Conservation (phyloP, 1,140 invertebrate genomes). For the Apocrypta bakeri region DNA sequence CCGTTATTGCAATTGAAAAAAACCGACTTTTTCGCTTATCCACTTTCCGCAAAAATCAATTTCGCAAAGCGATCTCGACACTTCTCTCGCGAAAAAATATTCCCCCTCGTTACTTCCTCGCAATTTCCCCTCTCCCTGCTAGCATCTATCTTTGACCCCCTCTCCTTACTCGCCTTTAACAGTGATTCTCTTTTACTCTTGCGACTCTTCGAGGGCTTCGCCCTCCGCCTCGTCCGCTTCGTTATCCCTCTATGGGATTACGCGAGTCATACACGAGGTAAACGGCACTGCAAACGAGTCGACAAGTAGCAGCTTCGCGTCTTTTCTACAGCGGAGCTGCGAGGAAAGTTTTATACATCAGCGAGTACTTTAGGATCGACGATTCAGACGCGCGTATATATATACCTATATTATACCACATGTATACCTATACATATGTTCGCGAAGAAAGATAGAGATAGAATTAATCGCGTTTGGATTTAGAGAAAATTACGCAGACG, state of each 20-base stretch:
- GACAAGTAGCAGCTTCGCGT: neutral
- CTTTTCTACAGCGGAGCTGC: neutral
- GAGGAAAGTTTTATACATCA: neutral
- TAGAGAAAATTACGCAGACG: neutral
- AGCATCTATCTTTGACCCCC: neutral
- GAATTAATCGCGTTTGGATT: neutral
- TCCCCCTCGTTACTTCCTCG: neutral
- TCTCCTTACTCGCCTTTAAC: neutral
- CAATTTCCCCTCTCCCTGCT: neutral
- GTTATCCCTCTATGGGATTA: slow-evolving; percentile 25
- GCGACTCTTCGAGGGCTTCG: slow-evolving; percentile 13
- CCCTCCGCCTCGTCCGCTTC: slow-evolving; percentile 1
- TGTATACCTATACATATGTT: too few relatives aligned
- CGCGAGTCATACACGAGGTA: slow-evolving; percentile 1
- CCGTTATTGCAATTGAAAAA: too few relatives aligned
- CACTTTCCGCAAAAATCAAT: neutral
- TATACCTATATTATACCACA: too few relatives aligned
- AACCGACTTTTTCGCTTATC: neutral
- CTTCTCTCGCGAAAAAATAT: neutral
- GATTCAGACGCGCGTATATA: neutral
- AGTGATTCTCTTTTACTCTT: neutral
- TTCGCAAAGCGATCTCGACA: neutral
- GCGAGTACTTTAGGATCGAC: neutral
- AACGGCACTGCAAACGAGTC: neutral
- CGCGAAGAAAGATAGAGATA: too few relatives aligned